phyloP scores from a whole-genome alignment of 2,888 invertebrate genomes.

The Cremastinae sp. region DNA sequence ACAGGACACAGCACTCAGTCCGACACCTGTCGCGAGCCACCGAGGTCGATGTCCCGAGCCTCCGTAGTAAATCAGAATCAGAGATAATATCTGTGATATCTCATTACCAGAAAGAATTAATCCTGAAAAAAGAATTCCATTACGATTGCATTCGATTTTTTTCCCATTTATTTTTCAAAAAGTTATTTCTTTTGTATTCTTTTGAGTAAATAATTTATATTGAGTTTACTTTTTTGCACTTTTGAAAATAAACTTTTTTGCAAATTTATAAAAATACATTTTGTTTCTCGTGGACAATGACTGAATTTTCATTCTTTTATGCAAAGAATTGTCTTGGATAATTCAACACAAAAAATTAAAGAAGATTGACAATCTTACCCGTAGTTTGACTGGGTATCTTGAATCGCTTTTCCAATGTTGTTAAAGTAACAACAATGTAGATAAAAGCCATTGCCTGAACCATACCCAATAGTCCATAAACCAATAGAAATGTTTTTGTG shows the following conservation, averaged over 20 bases:
- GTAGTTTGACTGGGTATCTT: slow-evolving; percentile 86
- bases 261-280: no score
- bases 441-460: slow-evolving; percentile 86
- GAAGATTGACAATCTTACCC: slow-evolving; percentile 79
- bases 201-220: no score
- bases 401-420: slow-evolving; percentile 86
- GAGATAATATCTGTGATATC: slow-evolving; percentile 85
- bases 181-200: no score
- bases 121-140: slow-evolving; percentile 80
- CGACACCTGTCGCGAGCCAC: slow-evolving; percentile 86
- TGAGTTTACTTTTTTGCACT: no score
- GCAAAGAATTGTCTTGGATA: neutral
- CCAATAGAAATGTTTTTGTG: slow-evolving; percentile 83
- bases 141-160: no score
- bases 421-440: slow-evolving; percentile 85
- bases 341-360: neutral
- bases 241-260: no score
- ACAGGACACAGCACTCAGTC: slow-evolving; percentile 84
- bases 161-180: no score
- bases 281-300: no score
- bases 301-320: neutral
- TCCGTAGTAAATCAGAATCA: slow-evolving; percentile 85
- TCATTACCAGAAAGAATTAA: slow-evolving; percentile 86
- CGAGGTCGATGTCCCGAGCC: slow-evolving; percentile 86
- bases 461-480: slow-evolving; percentile 85